Conservation (phyloP, 2,888 invertebrate species). For the Macrophya alboannulata region DNA sequence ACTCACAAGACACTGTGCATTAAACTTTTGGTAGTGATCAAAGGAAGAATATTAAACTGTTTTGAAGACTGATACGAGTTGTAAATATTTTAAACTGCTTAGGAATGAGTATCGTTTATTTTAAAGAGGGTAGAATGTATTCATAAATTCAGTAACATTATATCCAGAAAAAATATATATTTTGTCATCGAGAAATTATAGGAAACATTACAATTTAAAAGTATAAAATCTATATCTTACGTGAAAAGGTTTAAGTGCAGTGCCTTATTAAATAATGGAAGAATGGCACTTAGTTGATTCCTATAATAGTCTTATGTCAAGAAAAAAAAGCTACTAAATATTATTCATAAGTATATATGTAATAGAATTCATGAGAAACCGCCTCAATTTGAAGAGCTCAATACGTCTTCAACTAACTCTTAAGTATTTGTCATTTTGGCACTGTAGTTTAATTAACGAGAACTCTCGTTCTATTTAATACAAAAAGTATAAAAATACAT, state of each 20-base stretch:
- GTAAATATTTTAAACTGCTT: neutral
- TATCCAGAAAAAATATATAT: neutral
- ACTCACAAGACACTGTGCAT: neutral
- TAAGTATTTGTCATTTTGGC: conserved; percentile 34
- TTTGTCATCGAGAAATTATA: conserved; percentile 4
- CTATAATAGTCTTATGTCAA: neutral
- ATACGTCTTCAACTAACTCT: neutral
- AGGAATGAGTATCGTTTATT: neutral
- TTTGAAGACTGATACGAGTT: neutral
- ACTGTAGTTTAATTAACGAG: neutral
- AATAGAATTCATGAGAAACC: neutral
- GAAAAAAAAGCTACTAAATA: neutral
- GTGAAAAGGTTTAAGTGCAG: neutral
- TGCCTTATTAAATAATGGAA: neutral
- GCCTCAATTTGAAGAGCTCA: neutral
- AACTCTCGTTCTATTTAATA: neutral
- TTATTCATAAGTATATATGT: neutral
- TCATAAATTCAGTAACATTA: neutral
- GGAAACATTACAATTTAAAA: conserved; percentile 14
- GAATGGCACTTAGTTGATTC: conserved; percentile 8
- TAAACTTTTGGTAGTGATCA: neutral
- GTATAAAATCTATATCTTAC: neutral
- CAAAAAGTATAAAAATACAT: conserved; percentile 39
- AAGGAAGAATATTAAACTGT: neutral
- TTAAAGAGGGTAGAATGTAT: neutral